These are phyloP conservation scores for Dysmachus trigonus DNA, from an alignment of 2,888 invertebrate species.

Conservation along the genomic window DNA sequence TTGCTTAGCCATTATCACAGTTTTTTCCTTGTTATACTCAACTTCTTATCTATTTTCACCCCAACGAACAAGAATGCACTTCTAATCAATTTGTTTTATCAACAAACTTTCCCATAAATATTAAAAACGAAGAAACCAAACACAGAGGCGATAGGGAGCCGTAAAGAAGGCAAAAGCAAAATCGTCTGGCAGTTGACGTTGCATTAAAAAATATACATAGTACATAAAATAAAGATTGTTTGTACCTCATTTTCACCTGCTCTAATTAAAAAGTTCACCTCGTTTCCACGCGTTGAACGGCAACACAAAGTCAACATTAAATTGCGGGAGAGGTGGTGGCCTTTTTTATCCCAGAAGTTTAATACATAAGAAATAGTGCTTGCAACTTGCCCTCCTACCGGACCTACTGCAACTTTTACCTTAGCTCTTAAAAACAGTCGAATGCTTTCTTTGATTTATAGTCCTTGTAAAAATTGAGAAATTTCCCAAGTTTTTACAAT, in stretches of 20 bases:
- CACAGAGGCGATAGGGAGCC: neutral
- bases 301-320: neutral
- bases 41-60: neutral
- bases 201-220: neutral
- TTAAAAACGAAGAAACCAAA: neutral
- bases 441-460: neutral
- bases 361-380: neutral
- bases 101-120: neutral
- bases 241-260: neutral
- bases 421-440: neutral
- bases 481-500: neutral
- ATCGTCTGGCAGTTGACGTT: neutral
- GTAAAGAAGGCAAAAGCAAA: neutral
- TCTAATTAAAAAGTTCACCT: neutral
- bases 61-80: neutral
- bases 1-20: neutral
- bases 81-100: neutral
- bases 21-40: neutral
- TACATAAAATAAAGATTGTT: neutral
- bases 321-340: neutral
- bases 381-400: neutral
- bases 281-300: neutral
- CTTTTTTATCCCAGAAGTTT: neutral
- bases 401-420: neutral
- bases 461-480: neutral